A percentile compares a stretch with the other conserved stretches of the same genome.
phyloP scores from a whole-genome alignment of 1,140 invertebrate species.

The Paralvinella palmiformis region DNA sequence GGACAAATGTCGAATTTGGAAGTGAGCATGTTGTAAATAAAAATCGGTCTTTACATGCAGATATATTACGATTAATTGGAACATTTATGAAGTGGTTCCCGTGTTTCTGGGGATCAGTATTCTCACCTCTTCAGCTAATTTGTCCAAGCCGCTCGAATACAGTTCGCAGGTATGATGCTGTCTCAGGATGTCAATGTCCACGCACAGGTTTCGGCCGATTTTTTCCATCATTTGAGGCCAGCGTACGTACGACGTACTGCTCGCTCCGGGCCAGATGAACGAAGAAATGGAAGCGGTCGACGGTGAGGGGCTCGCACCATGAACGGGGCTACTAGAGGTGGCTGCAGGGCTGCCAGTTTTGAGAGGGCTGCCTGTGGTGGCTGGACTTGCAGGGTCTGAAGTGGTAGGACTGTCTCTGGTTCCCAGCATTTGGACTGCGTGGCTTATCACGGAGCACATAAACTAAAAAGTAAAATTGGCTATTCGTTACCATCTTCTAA shows the following conservation, averaged over 20 bases:
- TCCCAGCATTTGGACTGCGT: background rate
- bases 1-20: background rate
- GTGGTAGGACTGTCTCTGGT: background rate
- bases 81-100: background rate
- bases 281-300: background rate
- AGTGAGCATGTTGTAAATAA: too few relatives aligned
- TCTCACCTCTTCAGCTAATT: slow-evolving; percentile 65
- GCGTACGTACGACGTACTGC: slow-evolving; percentile 11
- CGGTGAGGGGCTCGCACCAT: too few relatives aligned
- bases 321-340: too few relatives aligned
- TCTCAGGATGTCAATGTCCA: slow-evolving; percentile 68
- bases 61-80: background rate
- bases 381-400: background rate
- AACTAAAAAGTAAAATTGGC: too few relatives aligned
- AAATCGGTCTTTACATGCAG: background rate
- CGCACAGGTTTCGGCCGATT: slow-evolving; percentile 71
- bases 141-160: slow-evolving; percentile 71
- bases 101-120: background rate
- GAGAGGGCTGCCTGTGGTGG: too few relatives aligned
- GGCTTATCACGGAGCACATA: slow-evolving; percentile 1
- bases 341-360: too few relatives aligned
- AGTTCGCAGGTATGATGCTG: slow-evolving; percentile 71
- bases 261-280: background rate
- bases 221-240: slow-evolving; percentile 54
- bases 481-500: too few relatives aligned